These are phyloP conservation scores for Pherbina coryleti DNA, from an alignment of 2,888 invertebrate genomes.

Conservation along the genomic window DNA sequence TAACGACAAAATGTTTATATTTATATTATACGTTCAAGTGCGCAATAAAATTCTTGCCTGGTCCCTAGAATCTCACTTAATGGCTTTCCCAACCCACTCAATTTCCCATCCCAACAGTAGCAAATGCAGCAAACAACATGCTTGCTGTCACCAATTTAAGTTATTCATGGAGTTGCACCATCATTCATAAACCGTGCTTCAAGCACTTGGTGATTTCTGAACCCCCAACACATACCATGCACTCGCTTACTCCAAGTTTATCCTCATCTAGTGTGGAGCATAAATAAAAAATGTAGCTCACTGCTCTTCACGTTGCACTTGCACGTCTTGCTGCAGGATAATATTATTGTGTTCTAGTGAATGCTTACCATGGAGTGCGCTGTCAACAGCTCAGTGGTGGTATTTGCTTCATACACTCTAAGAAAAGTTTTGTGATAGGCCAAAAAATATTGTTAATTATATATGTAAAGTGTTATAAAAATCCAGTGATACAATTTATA, in stretches of 20 bases:
- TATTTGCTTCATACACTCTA: neutral
- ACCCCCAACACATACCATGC: neutral
- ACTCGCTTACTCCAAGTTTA: neutral
- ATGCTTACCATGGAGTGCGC: neutral
- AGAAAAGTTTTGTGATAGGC: no score
- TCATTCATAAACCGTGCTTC: constrained; percentile 28
- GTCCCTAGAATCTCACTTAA: no score
- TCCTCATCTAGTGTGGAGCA: neutral
- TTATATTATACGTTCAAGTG: no score
- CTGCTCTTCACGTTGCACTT: neutral
- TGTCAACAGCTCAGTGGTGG: neutral
- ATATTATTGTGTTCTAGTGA: constrained; percentile 2
- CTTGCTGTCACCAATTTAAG: constrained; percentile 38
- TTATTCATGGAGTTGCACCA: constrained; percentile 41
- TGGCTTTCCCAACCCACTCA: no score
- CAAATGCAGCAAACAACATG: constrained; percentile 17
- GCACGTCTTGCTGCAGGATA: constrained; percentile 25
- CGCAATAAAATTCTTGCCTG: no score
- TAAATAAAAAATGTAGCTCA: neutral
- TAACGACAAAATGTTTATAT: no score
- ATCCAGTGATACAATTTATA: no score
- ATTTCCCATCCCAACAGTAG: neutral
- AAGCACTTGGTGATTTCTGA: neutral
- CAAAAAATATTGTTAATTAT: no score
- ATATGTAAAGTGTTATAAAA: no score